Base-by-base conservation (phyloP, 2,888 invertebrate species). In the Rhagonycha lutea region DNA sequence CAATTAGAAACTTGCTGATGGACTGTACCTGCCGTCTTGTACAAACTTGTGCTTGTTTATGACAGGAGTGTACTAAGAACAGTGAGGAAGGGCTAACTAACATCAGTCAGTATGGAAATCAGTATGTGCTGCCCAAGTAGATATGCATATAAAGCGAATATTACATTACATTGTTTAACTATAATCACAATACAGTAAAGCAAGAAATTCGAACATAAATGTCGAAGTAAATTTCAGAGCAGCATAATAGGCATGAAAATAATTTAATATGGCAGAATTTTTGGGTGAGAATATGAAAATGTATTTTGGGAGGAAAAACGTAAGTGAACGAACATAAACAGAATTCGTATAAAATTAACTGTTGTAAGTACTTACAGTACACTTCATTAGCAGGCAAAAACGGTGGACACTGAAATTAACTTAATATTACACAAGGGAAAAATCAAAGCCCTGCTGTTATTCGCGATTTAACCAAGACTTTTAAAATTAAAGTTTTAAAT, bases 91-190 rank as follows among this genome's bases (percentile, higher is more conserved):
- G 84, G 84, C 84, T 83, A 84, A 85, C 84, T 84, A 84, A 85
- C 85, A 85, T 85, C 85, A 85, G 85, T 85, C 85, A 85, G 85
- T 86, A 86, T 86, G 86, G 85, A 86, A 86, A 85, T 85, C 84
- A 85, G 85, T 85, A 69, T 74, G 84, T 85, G 83, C 60, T 74
- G 76, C 65, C 68, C 76, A 74, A 74, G 73, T 73, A 71, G 80
- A 81, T 80, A 79, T 81, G 79, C 80, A 78, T 76, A 75, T 80
- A 80, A 80, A 81, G 80, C 77, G 71, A 71, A 78, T 79, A 79
- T 80, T 79, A 80, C 80, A 80, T 75, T 72, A 71, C 75, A 76
- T 81, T 78, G 69, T 72, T 73, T 73, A 68, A 14, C 73, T 61
- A 68, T 68, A 73, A 73, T 68, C 68, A 61, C 65, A 65, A 32